phyloP scores from a whole-genome alignment of 2,888 invertebrate species.

The Epirrita christyi region DNA sequence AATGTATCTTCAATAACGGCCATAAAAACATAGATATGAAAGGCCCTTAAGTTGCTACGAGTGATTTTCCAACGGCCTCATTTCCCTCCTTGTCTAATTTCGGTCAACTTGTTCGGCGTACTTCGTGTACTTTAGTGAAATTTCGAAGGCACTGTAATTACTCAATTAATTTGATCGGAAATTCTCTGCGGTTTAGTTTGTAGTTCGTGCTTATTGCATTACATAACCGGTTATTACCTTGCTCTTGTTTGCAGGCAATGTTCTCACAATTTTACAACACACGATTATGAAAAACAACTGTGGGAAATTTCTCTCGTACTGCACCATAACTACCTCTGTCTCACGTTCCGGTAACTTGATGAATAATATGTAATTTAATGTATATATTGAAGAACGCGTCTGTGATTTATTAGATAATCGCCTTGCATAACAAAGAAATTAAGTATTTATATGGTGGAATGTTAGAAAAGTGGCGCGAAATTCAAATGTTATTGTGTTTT shows the following conservation, averaged over 20 bases:
- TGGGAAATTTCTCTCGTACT: slow-evolving; percentile 57
- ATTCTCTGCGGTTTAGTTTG: slow-evolving; percentile 51
- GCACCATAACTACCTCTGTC: slow-evolving; percentile 29
- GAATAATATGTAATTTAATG: slow-evolving; percentile 29
- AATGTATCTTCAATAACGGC: neutral
- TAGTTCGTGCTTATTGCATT: slow-evolving; percentile 59
- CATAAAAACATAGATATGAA: neutral
- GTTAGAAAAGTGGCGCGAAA: too few relatives aligned
- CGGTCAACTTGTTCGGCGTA: slow-evolving; percentile 30
- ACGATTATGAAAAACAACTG: slow-evolving; percentile 63
- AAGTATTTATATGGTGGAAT: too few relatives aligned
- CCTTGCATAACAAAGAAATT: slow-evolving; percentile 12
- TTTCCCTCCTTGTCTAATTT: slow-evolving; percentile 48
- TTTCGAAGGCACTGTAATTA: slow-evolving; percentile 59
- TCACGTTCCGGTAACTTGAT: slow-evolving; percentile 35
- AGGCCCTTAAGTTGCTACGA: neutral
- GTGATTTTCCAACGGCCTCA: slow-evolving; percentile 37
- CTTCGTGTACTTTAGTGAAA: slow-evolving; percentile 44
- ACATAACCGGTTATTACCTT: slow-evolving; percentile 70
- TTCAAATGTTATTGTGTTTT: too few relatives aligned
- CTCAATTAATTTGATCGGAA: slow-evolving; percentile 62
- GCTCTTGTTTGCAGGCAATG: slow-evolving; percentile 63
- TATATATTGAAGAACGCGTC: slow-evolving; percentile 20
- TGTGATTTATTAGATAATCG: slow-evolving; percentile 22
- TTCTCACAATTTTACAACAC: slow-evolving; percentile 69